Evolutionary conservation across 2,113 vertebrate genomes (phyloP).

Genomic region (Toxotes jaculatrix): DNA sequence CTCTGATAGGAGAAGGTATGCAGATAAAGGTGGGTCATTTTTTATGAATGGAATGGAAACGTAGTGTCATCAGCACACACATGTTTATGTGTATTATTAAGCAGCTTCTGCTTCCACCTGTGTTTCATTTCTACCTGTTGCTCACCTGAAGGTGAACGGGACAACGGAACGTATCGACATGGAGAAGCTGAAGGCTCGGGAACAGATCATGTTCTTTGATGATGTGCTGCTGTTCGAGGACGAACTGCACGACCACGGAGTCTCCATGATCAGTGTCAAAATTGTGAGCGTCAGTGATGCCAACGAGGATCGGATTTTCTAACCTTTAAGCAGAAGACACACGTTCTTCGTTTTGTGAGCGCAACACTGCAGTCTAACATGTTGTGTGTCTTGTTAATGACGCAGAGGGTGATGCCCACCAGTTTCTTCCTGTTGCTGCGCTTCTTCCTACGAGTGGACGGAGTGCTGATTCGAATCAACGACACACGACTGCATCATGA

Average conservation of each 20-base stretch:
- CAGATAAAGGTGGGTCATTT: slow-evolving; percentile 87
- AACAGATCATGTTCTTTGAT: slow-evolving; percentile 98
- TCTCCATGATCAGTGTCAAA: slow-evolving; percentile 95
- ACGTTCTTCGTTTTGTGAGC: background rate
- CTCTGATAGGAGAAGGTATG: slow-evolving; percentile 88
- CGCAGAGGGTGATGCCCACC: slow-evolving; percentile 98
- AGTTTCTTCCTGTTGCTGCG: slow-evolving; percentile 95
- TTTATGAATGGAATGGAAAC: background rate
- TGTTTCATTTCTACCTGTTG: background rate
- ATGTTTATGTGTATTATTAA: background rate
- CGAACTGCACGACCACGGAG: slow-evolving; percentile 97
- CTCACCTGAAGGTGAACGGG: slow-evolving; percentile 84
- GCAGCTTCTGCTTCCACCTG: background rate
- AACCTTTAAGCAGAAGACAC: background rate
- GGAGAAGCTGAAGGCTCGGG: slow-evolving; percentile 94
- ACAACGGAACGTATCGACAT: slow-evolving; percentile 94
- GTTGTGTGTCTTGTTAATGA: slow-evolving; percentile 11
- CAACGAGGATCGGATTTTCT: background rate
- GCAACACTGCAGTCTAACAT: background rate
- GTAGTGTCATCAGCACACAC: background rate
- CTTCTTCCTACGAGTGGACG: slow-evolving; percentile 96
- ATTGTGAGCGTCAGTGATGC: slow-evolving; percentile 86
- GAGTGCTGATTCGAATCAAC: slow-evolving; percentile 95
- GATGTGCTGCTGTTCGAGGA: slow-evolving; percentile 97
- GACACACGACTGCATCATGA: slow-evolving; percentile 96